A percentile compares a stretch with the other conserved stretches of the same genome.
Evolutionary conservation across 2,113 vertebrate species (phyloP).

Genomic region (Vanacampus margaritifer): DNA sequence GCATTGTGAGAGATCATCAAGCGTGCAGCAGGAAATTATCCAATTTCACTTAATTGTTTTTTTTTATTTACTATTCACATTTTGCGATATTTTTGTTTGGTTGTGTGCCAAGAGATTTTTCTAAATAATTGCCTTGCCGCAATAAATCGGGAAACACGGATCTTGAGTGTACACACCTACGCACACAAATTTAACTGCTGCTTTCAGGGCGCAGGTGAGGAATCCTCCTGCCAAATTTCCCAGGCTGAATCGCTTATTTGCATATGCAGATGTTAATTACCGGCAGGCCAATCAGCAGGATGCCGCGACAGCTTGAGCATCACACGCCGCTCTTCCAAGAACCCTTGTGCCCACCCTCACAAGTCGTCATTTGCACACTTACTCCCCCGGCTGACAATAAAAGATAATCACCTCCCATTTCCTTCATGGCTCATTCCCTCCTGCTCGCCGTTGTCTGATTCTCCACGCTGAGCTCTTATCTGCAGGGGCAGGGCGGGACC

Average conservation of each 20-base stretch:
- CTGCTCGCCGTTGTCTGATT: slow-evolving; percentile 44
- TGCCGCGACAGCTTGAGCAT: slow-evolving; percentile 56
- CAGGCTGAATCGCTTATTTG: slow-evolving; percentile 54
- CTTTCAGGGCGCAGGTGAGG: slow-evolving; percentile 57
- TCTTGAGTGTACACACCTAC: slow-evolving; percentile 22
- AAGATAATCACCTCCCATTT: slow-evolving; percentile 71
- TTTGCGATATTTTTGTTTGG: not conserved
- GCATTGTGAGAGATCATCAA: too few species aligned
- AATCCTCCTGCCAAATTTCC: slow-evolving; percentile 54
- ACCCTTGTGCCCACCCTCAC: slow-evolving; percentile 10
- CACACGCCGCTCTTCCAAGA: not conserved
- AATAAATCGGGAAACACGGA: not conserved
- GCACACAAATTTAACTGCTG: slow-evolving; percentile 29
- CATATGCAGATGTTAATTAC: slow-evolving; percentile 76
- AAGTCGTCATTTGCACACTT: slow-evolving; percentile 57
- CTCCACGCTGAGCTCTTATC: slow-evolving; percentile 57
- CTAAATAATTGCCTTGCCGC: not conserved
- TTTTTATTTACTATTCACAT: not conserved
- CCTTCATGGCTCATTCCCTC: slow-evolving; percentile 70
- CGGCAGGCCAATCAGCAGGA: slow-evolving; percentile 60
- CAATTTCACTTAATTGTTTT: not conserved
- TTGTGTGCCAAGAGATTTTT: not conserved
- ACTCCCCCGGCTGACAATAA: slow-evolving; percentile 69
- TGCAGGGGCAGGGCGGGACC: slow-evolving; percentile 23
- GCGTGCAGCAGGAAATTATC: too few species aligned